Percentiles rank a stretch among this genome's conserved stretches.
Evolutionary conservation across 2,797 vertebrate genomes (phyloP).

Genomic region (Artibeus jamaicensis): DNA sequence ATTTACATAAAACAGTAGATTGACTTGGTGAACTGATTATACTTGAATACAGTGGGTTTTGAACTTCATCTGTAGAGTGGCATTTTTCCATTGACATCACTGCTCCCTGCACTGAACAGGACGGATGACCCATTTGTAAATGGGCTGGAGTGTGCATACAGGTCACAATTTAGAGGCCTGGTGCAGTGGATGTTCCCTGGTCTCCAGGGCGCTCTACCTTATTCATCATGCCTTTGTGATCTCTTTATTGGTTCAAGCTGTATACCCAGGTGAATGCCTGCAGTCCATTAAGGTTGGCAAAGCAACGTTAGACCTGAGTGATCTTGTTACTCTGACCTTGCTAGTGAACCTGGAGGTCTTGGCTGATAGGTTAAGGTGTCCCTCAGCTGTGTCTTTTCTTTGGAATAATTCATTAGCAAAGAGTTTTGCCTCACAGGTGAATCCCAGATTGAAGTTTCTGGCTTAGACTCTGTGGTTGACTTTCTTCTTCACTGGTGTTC

Average conservation of each 20-base stretch:
- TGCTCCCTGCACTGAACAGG: neutral
- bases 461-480: constrained; percentile 74
- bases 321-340: constrained; percentile 72
- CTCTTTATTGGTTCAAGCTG: constrained; percentile 49
- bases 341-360: constrained; percentile 67
- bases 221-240: constrained; percentile 28
- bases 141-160: neutral
- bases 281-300: constrained; percentile 76
- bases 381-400: constrained; percentile 75
- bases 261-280: constrained; percentile 70
- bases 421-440: constrained; percentile 78
- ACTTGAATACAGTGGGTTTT: neutral
- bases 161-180: constrained; percentile 33
- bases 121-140: neutral
- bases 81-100: constrained; percentile 14
- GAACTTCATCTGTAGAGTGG: neutral
- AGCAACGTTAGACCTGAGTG: constrained; percentile 68
- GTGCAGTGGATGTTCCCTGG: constrained; percentile 16
- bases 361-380: constrained; percentile 68
- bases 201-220: constrained; percentile 11
- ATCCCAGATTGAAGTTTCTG: constrained; percentile 76
- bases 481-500: constrained; percentile 71
- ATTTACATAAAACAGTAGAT: neutral
- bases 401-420: constrained; percentile 81
- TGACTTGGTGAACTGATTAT: neutral